These are phyloP conservation scores for Platorchestia sp. DNA, from an alignment of 1,140 invertebrate species.

Conservation along the genomic window DNA sequence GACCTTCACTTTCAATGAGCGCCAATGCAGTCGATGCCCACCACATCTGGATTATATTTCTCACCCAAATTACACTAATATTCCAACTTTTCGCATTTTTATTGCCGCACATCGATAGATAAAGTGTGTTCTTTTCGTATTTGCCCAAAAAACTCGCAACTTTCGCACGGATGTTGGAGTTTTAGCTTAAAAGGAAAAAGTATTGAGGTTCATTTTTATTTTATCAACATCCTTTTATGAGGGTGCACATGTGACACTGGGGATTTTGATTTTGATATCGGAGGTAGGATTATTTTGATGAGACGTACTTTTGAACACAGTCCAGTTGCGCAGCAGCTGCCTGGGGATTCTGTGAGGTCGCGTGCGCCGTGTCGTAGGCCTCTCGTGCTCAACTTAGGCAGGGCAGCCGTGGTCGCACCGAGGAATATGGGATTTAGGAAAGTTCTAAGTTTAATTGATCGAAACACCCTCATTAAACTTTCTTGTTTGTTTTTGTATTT, in stretches of 20 bases:
- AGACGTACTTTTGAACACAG: not conserved
- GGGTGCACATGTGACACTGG: not conserved
- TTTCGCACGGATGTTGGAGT: not conserved
- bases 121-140: not conserved
- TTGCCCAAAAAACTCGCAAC: not conserved
- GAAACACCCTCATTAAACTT: not conserved
- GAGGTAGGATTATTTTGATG: not conserved
- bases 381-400: not conserved
- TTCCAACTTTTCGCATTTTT: not conserved
- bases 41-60: slow-evolving; percentile 50
- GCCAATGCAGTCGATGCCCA: slow-evolving; percentile 54
- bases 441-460: not conserved
- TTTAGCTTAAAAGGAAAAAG: not conserved
- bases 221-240: not conserved
- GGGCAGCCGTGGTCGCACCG: not conserved
- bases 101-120: not conserved
- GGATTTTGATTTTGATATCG: not conserved
- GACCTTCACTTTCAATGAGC: slow-evolving; percentile 54
- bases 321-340: not conserved
- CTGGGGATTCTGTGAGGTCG: not conserved
- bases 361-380: not conserved
- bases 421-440: not conserved
- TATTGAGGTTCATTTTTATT: not conserved
- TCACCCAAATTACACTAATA: not conserved
- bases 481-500: too few species aligned